These are phyloP conservation scores for Synaphobranchus kaupii DNA, from an alignment of 2,797 vertebrate genomes.

Conservation along the genomic window DNA sequence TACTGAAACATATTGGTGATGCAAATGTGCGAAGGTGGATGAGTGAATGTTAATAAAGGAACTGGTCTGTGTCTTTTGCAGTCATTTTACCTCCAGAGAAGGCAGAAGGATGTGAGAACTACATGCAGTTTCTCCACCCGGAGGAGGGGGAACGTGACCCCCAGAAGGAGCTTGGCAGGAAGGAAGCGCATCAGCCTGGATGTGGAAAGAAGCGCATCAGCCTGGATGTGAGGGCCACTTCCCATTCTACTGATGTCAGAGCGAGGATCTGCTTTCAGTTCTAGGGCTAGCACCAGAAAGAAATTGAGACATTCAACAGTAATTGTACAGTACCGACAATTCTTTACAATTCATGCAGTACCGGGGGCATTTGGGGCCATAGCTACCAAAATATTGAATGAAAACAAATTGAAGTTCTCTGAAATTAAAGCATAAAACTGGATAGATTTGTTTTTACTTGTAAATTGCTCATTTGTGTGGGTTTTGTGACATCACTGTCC, in stretches of 20 bases:
- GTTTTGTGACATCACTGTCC: not conserved
- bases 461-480: not conserved
- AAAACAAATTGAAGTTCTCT: not conserved
- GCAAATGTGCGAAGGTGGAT: slow-evolving; percentile 4
- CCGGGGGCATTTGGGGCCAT: not conserved
- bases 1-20: not conserved
- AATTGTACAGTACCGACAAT: not conserved
- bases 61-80: slow-evolving; percentile 47
- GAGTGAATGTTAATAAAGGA: not conserved
- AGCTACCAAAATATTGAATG: not conserved
- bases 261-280: not conserved
- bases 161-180: slow-evolving; percentile 62
- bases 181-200: slow-evolving; percentile 77
- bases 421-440: not conserved
- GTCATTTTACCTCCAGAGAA: slow-evolving; percentile 79
- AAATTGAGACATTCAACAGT: not conserved
- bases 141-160: slow-evolving; percentile 67
- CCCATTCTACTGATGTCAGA: not conserved
- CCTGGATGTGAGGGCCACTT: slow-evolving; percentile 65
- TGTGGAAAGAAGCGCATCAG: slow-evolving; percentile 77
- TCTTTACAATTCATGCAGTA: not conserved
- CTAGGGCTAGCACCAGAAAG: not conserved
- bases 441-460: not conserved
- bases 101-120: slow-evolving; percentile 72
- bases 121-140: slow-evolving; percentile 63